A percentile compares a stretch with the other conserved stretches of the same genome.
Evolutionary conservation across 2,888 invertebrate species (phyloP).

Genomic region (Drosophila subsilvestris): DNA sequence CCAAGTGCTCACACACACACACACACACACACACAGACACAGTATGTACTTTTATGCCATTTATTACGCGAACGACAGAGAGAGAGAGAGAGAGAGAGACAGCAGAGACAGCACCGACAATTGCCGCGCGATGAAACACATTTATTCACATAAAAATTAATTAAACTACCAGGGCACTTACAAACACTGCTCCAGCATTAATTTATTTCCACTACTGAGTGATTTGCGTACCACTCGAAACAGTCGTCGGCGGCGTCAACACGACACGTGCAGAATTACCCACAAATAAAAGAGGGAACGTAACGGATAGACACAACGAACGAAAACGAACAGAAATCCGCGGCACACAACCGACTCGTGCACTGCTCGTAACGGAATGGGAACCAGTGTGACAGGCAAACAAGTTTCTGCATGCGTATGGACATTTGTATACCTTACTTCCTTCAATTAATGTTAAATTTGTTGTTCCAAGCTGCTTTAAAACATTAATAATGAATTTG

Average conservation of each 20-base stretch:
- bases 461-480: no score
- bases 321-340: background rate
- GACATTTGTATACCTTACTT: no score
- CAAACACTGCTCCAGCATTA: conserved; percentile 28
- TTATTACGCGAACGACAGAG: conserved; percentile 25
- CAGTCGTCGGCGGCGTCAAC: conserved; percentile 8
- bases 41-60: conserved; percentile 16
- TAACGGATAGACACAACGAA: conserved; percentile 9
- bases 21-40: background rate
- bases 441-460: no score
- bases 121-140: background rate
- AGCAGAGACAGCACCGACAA: no score
- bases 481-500: no score
- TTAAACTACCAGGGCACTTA: conserved; percentile 20
- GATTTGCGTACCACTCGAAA: conserved; percentile 14
- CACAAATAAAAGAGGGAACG: background rate
- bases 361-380: background rate
- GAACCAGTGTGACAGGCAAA: no score
- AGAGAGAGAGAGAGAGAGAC: background rate
- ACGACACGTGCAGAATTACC: conserved; percentile 39
- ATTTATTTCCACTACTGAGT: conserved; percentile 8
- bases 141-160: conserved; percentile 6
- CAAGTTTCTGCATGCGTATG: no score
- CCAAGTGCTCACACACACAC: background rate
- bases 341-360: background rate